A percentile compares a stretch with the other conserved stretches of the same genome.
phyloP scores from a whole-genome alignment of 1,140 invertebrate species.

The Potamilus streckersoni region DNA sequence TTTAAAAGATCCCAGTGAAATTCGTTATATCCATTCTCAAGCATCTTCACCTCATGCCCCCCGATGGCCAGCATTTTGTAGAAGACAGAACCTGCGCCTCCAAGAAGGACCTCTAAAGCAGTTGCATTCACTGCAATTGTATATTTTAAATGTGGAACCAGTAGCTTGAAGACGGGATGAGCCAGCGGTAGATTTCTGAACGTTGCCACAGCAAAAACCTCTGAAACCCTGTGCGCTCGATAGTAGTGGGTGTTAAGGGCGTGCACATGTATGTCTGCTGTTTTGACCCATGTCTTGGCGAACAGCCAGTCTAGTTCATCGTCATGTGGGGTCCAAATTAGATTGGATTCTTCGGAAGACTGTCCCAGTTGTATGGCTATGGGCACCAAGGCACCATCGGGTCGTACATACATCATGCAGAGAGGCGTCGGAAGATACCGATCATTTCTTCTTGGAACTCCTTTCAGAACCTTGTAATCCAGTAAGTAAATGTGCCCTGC shows the following conservation, averaged over 20 bases:
- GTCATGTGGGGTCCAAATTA: constrained; percentile 27
- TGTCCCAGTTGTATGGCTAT: constrained; percentile 26
- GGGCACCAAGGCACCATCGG: constrained; percentile 8
- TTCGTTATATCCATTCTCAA: not conserved
- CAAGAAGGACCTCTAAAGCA: constrained; percentile 16
- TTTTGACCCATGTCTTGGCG: constrained; percentile 21
- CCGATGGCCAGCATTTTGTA: constrained; percentile 19
- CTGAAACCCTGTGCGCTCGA: constrained; percentile 7
- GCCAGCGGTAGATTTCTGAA: constrained; percentile 16
- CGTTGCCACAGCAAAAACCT: constrained; percentile 11
- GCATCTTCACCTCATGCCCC: constrained; percentile 13
- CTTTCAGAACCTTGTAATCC: constrained; percentile 13
- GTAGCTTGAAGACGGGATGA: constrained; percentile 23
- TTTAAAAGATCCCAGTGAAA: no score
- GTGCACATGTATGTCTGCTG: constrained; percentile 23
- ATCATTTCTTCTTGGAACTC: not conserved
- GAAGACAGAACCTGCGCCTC: constrained; percentile 16
- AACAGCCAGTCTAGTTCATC: constrained; percentile 22
- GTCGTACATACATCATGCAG: constrained; percentile 18
- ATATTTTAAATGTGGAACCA: constrained; percentile 14
- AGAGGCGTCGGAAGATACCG: constrained; percentile 3
- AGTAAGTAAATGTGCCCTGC: constrained; percentile 23
- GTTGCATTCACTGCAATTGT: constrained; percentile 12
- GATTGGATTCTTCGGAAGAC: constrained; percentile 18
- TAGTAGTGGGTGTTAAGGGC: constrained; percentile 15